Percentiles rank a stretch among this genome's conserved stretches.
Conservation (phyloP, 2,888 invertebrate genomes). For the Mamestra brassicae region DNA sequence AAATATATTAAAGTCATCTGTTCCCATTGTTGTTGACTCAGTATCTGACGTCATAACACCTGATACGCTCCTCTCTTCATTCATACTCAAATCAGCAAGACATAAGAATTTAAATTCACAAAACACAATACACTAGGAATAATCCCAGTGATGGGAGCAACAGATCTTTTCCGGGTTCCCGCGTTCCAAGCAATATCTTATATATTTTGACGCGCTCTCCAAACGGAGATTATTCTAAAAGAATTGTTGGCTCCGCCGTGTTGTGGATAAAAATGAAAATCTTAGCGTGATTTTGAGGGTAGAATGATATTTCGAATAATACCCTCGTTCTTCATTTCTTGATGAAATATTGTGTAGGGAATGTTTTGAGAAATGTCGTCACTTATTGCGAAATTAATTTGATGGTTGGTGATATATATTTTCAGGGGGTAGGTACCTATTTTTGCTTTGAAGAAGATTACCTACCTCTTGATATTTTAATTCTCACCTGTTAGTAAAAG, state of each 20-base stretch:
- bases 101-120: conserved; percentile 63
- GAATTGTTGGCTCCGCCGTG: conserved; percentile 62
- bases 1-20: neutral
- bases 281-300: conserved; percentile 61
- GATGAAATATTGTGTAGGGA: conserved; percentile 63
- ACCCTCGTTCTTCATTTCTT: conserved; percentile 61
- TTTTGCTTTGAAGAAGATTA: conserved; percentile 30
- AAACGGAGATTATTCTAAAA: conserved; percentile 72
- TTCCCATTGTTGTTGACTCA: conserved; percentile 19
- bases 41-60: conserved; percentile 30
- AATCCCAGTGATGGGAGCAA: conserved; percentile 71
- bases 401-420: conserved; percentile 46
- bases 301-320: conserved; percentile 65
- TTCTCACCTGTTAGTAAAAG: neutral
- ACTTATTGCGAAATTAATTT: conserved; percentile 63
- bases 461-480: conserved; percentile 16
- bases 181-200: conserved; percentile 69
- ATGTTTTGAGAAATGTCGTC: conserved; percentile 61
- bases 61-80: conserved; percentile 29
- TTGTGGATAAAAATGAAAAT: conserved; percentile 65
- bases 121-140: conserved; percentile 67
- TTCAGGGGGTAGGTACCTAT: conserved; percentile 29
- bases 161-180: conserved; percentile 69
- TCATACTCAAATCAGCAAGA: conserved; percentile 52
- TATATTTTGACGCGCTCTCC: conserved; percentile 70